Percentiles rank a stretch among this genome's conserved stretches.
These are phyloP conservation scores for Clepsis dumicolana DNA, from an alignment of 2,888 invertebrate genomes.

Conservation along the genomic window DNA sequence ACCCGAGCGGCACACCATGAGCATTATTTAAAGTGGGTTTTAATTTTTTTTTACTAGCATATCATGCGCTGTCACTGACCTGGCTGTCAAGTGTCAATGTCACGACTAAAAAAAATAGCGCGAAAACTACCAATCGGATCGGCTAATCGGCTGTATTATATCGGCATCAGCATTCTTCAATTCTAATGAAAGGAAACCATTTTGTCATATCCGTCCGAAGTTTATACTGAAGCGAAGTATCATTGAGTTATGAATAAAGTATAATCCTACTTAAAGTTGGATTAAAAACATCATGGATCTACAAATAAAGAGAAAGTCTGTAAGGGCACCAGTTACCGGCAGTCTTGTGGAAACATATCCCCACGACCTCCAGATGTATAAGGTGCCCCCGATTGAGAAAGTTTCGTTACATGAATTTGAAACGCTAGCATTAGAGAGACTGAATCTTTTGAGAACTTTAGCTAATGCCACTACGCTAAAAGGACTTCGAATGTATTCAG, in stretches of 20 bases:
- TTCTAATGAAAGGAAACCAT: background rate
- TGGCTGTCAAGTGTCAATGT: background rate
- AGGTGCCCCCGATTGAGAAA: constrained; percentile 89
- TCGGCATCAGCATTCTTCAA: background rate
- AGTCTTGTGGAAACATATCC: constrained; percentile 87
- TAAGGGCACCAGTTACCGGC: constrained; percentile 65
- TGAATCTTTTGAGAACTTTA: constrained; percentile 91
- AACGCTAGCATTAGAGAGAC: constrained; percentile 93
- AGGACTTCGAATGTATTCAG: constrained; percentile 87
- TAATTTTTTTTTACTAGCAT: background rate
- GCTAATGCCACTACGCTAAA: constrained; percentile 90
- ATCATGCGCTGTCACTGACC: no score
- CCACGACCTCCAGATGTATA: constrained; percentile 93
- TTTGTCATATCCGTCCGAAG: background rate
- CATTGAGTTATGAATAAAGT: background rate
- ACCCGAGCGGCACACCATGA: no score
- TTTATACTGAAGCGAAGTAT: background rate
- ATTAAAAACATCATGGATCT: constrained; percentile 68
- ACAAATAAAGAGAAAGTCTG: constrained; percentile 76
- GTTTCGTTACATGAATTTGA: constrained; percentile 95
- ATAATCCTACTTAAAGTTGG: background rate
- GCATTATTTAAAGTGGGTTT: background rate
- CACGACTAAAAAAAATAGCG: constrained; percentile 6
- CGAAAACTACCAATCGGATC: no score
- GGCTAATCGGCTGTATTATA: no score